Conservation (phyloP, 1,140 invertebrate species). For the Gonioctena quinquepunctata region DNA sequence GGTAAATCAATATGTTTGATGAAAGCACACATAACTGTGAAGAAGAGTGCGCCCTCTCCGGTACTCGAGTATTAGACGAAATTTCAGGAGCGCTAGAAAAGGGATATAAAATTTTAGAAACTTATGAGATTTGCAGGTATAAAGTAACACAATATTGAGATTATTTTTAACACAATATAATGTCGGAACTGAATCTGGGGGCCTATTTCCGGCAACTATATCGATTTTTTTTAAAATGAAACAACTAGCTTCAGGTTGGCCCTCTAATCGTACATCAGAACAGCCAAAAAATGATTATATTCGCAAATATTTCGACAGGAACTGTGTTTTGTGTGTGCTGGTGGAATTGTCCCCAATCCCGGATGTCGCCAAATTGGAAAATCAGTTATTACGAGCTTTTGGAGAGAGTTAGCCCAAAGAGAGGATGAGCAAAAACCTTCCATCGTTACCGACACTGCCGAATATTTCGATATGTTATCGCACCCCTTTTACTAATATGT, state of each 20-base stretch:
- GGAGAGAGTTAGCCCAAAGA: constrained; percentile 26
- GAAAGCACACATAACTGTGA: constrained; percentile 36
- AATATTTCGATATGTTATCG: constrained; percentile 36
- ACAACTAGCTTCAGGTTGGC: constrained; percentile 50
- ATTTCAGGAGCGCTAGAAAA: constrained; percentile 44
- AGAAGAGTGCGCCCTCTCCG: constrained; percentile 45
- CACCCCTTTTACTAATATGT: constrained; percentile 32
- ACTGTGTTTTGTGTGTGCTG: constrained; percentile 49
- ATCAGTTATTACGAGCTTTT: constrained; percentile 26
- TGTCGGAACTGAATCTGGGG: constrained; percentile 5
- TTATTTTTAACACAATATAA: too few species aligned
- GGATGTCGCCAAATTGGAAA: constrained; percentile 17
- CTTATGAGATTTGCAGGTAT: constrained; percentile 26
- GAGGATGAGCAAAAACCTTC: constrained; percentile 8
- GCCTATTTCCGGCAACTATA: constrained; percentile 46
- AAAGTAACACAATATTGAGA: constrained; percentile 11
- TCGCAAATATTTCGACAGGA: constrained; percentile 40
- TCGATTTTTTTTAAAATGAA: constrained; percentile 52
- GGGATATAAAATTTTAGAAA: constrained; percentile 22
- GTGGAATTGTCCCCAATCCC: constrained; percentile 20
- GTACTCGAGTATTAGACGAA: constrained; percentile 54
- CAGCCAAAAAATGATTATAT: constrained; percentile 29
- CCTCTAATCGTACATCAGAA: constrained; percentile 36
- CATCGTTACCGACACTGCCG: constrained; percentile 7
- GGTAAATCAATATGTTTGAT: constrained; percentile 35